phyloP scores from a whole-genome alignment of 2,888 invertebrate species.

The Trichopoda pennipes region DNA sequence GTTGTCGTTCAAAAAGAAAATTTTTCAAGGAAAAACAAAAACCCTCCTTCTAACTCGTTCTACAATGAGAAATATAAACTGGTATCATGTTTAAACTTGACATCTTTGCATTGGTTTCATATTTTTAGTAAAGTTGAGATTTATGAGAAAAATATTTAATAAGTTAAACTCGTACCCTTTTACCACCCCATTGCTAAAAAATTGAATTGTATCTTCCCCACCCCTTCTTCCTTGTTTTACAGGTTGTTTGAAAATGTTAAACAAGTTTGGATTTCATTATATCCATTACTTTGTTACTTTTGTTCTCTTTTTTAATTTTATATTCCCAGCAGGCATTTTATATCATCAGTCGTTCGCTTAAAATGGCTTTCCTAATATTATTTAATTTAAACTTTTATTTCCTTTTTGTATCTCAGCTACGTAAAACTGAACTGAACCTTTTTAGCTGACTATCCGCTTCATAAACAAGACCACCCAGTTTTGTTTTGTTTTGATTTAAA shows the following conservation, averaged over 20 bases:
- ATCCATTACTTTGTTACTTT: not conserved
- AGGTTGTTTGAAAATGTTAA: conserved; percentile 30
- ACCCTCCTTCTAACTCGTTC: no score
- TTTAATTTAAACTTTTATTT: conserved; percentile 39
- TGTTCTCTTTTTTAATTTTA: conserved; percentile 38
- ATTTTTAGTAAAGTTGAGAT: conserved; percentile 20
- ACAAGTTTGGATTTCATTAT: not conserved
- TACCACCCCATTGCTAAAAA: conserved; percentile 34
- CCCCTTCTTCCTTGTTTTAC: conserved; percentile 33
- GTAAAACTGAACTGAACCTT: not conserved
- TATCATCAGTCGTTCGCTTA: conserved; percentile 72
- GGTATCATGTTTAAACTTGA: not conserved
- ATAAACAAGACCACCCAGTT: conserved; percentile 34
- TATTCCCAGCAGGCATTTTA: conserved; percentile 74
- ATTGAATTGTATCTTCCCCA: not conserved
- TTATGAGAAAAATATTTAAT: conserved; percentile 11
- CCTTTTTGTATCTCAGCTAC: not conserved
- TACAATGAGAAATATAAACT: not conserved
- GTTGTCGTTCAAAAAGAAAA: conserved; percentile 4
- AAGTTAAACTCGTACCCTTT: conserved; percentile 1
- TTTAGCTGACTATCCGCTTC: conserved; percentile 25
- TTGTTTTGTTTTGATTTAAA: not conserved
- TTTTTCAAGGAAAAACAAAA: not conserved
- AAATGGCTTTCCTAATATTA: conserved; percentile 36
- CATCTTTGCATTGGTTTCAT: not conserved